A percentile compares a stretch with the other conserved stretches of the same genome.
phyloP scores from a whole-genome alignment of 2,113 vertebrate genomes.

The Sinosuthora webbiana region DNA sequence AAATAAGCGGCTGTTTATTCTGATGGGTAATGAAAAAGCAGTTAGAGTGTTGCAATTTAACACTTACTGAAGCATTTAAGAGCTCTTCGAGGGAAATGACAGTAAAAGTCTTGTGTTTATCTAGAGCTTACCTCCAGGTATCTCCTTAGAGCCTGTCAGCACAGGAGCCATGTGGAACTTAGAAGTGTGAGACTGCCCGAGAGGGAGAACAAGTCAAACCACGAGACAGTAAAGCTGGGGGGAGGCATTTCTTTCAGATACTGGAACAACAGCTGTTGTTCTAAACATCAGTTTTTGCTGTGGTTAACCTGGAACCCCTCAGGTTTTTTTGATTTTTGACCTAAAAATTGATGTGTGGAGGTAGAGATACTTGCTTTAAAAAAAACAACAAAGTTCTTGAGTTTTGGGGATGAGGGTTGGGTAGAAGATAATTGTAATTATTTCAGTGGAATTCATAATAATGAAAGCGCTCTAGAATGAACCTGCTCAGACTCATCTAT shows the following conservation, averaged over 20 bases:
- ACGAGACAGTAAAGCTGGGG: accelerated
- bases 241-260: background rate
- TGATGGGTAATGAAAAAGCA: background rate
- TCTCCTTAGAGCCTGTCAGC: constrained; percentile 53
- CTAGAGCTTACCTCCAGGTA: background rate
- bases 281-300: background rate
- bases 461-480: background rate
- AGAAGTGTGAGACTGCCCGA: constrained; percentile 39
- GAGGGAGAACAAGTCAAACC: background rate
- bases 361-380: background rate
- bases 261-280: background rate
- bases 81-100: background rate
- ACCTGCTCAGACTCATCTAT: background rate
- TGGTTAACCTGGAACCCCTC: background rate
- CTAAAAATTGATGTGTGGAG: background rate
- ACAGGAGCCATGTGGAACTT: constrained; percentile 5
- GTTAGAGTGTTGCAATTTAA: background rate
- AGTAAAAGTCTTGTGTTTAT: background rate
- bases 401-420: accelerated
- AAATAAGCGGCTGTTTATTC: constrained; percentile 4
- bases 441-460: background rate
- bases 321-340: background rate
- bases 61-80: background rate
- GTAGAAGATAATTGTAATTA: background rate
- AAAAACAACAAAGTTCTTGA: background rate